Conservation (phyloP, 2,888 invertebrate genomes). For the Acleris sparsana region DNA sequence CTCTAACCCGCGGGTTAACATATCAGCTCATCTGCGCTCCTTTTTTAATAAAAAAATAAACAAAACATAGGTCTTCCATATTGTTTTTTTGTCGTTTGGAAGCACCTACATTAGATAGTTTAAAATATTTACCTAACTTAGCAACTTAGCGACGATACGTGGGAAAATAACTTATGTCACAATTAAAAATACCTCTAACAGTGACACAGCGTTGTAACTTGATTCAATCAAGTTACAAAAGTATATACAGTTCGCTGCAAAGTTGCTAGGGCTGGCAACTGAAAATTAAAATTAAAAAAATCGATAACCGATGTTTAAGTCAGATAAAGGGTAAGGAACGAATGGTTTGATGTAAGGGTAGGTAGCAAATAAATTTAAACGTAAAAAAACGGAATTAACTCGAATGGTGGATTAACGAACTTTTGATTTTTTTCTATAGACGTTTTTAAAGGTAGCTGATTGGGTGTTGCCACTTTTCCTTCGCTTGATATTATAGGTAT, state of each 20-base stretch:
- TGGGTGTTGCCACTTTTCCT: conserved; percentile 32
- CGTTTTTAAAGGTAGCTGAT: conserved; percentile 36
- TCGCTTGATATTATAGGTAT: conserved; percentile 23
- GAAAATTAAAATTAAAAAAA: conserved; percentile 43
- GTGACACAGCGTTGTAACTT: too few relatives aligned
- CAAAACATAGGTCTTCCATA: conserved; percentile 36
- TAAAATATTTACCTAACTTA: conserved; percentile 15
- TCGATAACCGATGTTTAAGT: conserved; percentile 55
- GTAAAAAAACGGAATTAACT: conserved; percentile 37
- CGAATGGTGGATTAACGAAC: conserved; percentile 12
- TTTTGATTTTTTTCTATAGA: conserved; percentile 34
- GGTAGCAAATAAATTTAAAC: conserved; percentile 66
- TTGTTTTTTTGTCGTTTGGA: conserved; percentile 12
- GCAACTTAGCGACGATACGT: conserved; percentile 11
- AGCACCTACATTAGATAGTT: conserved; percentile 31
- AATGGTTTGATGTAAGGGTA: conserved; percentile 61
- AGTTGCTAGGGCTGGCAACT: conserved; percentile 27
- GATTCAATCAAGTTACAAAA: too few relatives aligned
- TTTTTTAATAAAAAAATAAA: conserved; percentile 38
- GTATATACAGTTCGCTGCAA: neutral
- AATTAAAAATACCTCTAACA: too few relatives aligned
- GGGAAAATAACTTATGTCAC: too few relatives aligned
- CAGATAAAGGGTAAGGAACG: conserved; percentile 49
- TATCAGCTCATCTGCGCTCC: conserved; percentile 29
- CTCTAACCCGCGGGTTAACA: conserved; percentile 19